These are phyloP conservation scores for Sylvilagus bachmani DNA, from an alignment of 2,113 vertebrate genomes.

Conservation along the genomic window DNA sequence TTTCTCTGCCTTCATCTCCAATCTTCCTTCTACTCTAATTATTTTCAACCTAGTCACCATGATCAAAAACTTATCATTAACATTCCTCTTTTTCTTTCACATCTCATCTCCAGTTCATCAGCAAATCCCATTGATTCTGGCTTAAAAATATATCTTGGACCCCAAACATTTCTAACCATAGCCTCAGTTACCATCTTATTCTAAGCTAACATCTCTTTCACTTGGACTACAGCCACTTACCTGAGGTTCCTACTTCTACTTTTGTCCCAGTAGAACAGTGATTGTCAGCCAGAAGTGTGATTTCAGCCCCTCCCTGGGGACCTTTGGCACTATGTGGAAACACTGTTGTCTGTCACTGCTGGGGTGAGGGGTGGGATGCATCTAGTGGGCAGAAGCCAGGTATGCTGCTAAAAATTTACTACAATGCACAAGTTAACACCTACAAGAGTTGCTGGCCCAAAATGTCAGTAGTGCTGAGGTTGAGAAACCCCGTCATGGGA, in stretches of 20 bases:
- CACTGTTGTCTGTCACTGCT: not conserved
- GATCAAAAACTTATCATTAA: no score
- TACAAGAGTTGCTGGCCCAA: not conserved
- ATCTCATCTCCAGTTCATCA: not conserved
- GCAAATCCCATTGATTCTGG: not conserved
- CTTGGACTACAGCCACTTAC: not conserved
- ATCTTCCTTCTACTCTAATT: not conserved
- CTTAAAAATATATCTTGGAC: not conserved
- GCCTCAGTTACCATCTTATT: not conserved
- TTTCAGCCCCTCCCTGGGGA: not conserved
- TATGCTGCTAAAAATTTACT: not conserved
- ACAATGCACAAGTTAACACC: accelerated
- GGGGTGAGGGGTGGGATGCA: not conserved
- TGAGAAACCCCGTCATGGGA: not conserved
- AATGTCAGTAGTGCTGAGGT: not conserved
- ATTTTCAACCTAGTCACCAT: not conserved
- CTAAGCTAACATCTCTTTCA: not conserved
- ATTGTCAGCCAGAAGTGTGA: not conserved
- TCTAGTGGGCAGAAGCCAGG: not conserved
- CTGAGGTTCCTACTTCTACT: not conserved
- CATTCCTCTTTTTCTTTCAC: not conserved
- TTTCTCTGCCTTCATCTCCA: not conserved
- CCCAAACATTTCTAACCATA: not conserved
- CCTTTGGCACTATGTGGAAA: not conserved
- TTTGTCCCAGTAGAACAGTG: not conserved